Evolutionary conservation across 1,140 invertebrate species (phyloP), one percentile per base, ranked within the genome.

Genomic region (Meloidogyne exigua): DNA sequence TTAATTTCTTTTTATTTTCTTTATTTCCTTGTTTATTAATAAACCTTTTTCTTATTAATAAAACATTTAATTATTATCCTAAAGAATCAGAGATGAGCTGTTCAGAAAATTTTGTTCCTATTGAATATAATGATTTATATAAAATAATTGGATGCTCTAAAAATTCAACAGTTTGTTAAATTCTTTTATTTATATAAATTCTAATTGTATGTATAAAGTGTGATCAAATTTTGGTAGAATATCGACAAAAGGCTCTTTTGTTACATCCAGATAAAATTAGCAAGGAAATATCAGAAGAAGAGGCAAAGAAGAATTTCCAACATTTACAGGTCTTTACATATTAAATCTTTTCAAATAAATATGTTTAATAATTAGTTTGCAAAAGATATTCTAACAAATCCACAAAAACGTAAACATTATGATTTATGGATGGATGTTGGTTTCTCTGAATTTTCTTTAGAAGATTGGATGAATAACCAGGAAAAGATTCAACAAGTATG

Each of bases 171-270:
- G 72, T 73, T n/a, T 64, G 23, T 73, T 42, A 64, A 10, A 25
- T 7, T 26, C 5, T 25, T 70, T 70, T 18, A 1, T 32, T 3
- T 13, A 21, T 18, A 9, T 7, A 12, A 65, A 57, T 57, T 21
- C 13, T 9, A 9, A n/a, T 1, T 64, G 11, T 72, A 49, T 18
- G 4, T 28, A 12, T 44, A 69, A 39, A 64, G 57, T 57, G 26
- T 25, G 72, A 73, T 36, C 72, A 73, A 73, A 73, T 73, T 73
- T 32, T 73, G 72, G 72, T 65, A 12, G 72, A 73, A 36, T 73
- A 73, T 32, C 42, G 44, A 11, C 12, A 23, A 28, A 73, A 73
- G 28, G 72, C 65, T n/a, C 57, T 73, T 28, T 28, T 12, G 13
- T 32, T 73, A 65, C 72, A 73, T 32, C 72, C 72, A 39, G 72